A percentile compares a stretch with the other conserved stretches of the same genome.
Evolutionary conservation across 1,140 invertebrate species (phyloP).

Genomic region (Stegodyphus mimosarum): DNA sequence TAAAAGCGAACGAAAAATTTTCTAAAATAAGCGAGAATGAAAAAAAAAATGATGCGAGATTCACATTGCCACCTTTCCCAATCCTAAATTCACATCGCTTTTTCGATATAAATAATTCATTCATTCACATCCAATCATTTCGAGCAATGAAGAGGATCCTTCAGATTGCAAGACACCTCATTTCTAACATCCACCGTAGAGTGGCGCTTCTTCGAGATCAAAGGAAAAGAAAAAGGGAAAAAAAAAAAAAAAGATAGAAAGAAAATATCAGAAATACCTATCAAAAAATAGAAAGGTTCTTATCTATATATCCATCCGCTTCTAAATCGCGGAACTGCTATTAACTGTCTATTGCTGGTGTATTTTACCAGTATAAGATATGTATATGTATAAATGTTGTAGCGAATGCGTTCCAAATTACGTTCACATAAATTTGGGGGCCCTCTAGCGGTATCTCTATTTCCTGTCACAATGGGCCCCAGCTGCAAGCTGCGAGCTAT

Average conservation of each 20-base stretch:
- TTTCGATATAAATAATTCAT: constrained; percentile 27
- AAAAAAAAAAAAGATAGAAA: constrained; percentile 5
- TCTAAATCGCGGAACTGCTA: constrained; percentile 26
- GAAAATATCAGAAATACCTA: neutral
- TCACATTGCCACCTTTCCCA: neutral
- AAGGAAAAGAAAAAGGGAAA: neutral
- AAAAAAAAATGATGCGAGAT: neutral
- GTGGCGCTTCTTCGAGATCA: constrained; percentile 26
- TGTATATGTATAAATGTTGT: neutral
- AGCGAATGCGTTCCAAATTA: constrained; percentile 53
- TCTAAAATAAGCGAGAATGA: neutral
- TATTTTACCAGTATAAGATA: neutral
- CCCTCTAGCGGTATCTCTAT: constrained; percentile 25
- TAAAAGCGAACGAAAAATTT: neutral
- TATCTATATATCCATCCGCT: constrained; percentile 13
- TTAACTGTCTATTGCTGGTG: constrained; percentile 13
- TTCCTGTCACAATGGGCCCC: constrained; percentile 44
- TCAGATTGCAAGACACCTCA: constrained; percentile 14
- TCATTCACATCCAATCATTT: constrained; percentile 51
- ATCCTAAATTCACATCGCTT: neutral
- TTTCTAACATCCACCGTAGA: constrained; percentile 14
- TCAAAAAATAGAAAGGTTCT: too few relatives aligned
- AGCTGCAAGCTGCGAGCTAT: constrained; percentile 40
- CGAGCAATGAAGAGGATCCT: constrained; percentile 20
- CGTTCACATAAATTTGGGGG: constrained; percentile 44